These are phyloP conservation scores for Heterochromis multidens DNA, from an alignment of 2,113 vertebrate genomes.

Conservation along the genomic window DNA sequence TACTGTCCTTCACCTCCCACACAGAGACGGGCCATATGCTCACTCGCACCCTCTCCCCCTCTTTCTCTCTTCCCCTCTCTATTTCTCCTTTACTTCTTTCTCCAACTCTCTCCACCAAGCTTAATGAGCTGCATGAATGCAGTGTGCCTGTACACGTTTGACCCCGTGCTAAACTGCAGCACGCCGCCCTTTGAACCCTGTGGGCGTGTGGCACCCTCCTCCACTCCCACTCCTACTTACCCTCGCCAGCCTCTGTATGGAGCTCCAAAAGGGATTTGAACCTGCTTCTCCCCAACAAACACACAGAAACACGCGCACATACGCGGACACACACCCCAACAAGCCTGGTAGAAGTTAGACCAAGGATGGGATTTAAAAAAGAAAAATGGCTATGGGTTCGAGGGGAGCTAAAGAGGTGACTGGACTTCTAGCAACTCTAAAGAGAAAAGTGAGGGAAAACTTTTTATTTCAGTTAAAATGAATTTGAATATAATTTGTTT, in stretches of 20 bases:
- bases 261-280: slow-evolving; percentile 21
- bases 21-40: slow-evolving; percentile 73
- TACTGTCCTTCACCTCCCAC: slow-evolving; percentile 65
- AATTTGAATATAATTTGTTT: not conserved
- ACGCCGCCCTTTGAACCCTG: slow-evolving; percentile 30
- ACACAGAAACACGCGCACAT: not conserved
- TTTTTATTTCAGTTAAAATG: not conserved
- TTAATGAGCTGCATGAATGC: slow-evolving; percentile 69
- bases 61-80: slow-evolving; percentile 8
- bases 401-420: not conserved
- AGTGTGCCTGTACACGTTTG: slow-evolving; percentile 58
- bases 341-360: not conserved
- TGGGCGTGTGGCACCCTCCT: slow-evolving; percentile 32
- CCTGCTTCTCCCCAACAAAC: not conserved
- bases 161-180: slow-evolving; percentile 66
- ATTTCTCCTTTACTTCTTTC: not conserved
- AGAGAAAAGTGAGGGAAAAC: not conserved
- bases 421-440: not conserved
- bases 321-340: not conserved
- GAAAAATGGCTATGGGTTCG: not conserved
- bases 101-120: slow-evolving; percentile 11
- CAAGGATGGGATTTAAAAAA: not conserved
- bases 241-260: not conserved
- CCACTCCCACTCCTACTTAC: not conserved
- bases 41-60: slow-evolving; percentile 2